These are phyloP conservation scores for Formica exsecta DNA, from an alignment of 1,140 invertebrate genomes.

Conservation along the genomic window DNA sequence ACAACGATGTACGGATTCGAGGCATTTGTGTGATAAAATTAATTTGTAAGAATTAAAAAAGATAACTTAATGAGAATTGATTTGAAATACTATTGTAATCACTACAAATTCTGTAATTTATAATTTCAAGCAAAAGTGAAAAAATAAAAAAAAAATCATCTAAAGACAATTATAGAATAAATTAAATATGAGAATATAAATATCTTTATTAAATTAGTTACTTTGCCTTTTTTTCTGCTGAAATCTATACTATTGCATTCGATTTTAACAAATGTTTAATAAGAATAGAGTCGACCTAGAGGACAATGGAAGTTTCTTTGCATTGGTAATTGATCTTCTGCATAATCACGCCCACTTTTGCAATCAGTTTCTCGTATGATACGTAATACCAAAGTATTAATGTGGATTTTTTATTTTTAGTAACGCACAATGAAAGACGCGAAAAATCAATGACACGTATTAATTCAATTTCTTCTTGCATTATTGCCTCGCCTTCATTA, in stretches of 20 bases:
- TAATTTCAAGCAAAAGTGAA: background rate
- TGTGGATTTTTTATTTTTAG: conserved; percentile 17
- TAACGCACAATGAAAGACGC: conserved; percentile 2
- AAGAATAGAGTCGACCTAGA: background rate
- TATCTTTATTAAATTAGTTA: background rate
- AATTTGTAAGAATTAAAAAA: background rate
- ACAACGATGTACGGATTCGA: background rate
- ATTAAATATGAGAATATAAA: background rate
- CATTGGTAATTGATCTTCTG: conserved; percentile 53
- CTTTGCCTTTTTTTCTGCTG: background rate
- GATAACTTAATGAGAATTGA: background rate
- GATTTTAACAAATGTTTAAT: background rate
- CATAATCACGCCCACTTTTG: conserved; percentile 45
- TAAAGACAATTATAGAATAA: background rate
- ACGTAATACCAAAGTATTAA: background rate
- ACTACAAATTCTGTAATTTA: background rate
- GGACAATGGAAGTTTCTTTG: conserved; percentile 38
- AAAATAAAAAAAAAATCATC: background rate
- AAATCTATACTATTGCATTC: background rate
- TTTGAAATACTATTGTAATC: background rate
- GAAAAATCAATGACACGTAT: conserved; percentile 32
- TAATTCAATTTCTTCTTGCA: conserved; percentile 27
- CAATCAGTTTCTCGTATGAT: conserved; percentile 26
- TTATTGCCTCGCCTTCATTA: conserved; percentile 45
- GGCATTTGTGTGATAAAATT: background rate